A percentile compares a stretch with the other conserved stretches of the same genome.
phyloP scores from a whole-genome alignment of 2,797 vertebrate species.

The Pyrocephalus nanus region DNA sequence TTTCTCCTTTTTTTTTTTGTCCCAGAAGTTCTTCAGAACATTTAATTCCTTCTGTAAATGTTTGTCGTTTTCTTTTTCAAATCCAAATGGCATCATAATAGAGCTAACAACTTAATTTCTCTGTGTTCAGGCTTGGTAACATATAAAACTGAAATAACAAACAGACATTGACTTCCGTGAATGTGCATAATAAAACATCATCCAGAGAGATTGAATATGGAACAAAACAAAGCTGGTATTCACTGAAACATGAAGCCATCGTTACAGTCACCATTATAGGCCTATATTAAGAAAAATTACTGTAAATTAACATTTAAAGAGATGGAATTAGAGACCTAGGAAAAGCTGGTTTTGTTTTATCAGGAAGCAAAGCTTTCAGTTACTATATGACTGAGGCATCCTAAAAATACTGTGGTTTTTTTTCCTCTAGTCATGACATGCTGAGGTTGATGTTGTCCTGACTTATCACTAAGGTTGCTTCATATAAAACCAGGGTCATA shows the following conservation, averaged over 20 bases:
- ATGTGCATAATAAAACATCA: constrained; percentile 16
- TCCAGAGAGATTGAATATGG: neutral
- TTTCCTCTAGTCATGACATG: neutral
- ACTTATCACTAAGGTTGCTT: neutral
- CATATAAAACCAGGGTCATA: neutral
- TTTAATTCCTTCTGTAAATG: neutral
- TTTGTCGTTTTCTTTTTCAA: neutral
- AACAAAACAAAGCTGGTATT: constrained; percentile 19
- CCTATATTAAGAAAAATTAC: constrained; percentile 22
- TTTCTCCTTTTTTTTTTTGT: neutral
- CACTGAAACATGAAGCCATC: neutral
- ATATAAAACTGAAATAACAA: constrained; percentile 42
- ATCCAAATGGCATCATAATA: constrained; percentile 36
- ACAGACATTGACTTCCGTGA: constrained; percentile 27
- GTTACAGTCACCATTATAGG: neutral
- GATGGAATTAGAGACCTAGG: neutral
- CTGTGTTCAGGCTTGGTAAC: constrained; percentile 22
- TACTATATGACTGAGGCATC: neutral
- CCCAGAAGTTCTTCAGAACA: neutral
- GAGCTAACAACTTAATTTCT: constrained; percentile 35
- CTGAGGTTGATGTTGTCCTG: neutral
- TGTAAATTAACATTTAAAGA: constrained; percentile 22
- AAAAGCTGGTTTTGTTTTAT: neutral
- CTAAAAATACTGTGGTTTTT: neutral
- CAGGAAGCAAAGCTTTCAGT: neutral